Evolutionary conservation across 2,888 invertebrate species (phyloP).

Genomic region (Andrena flavipes): DNA sequence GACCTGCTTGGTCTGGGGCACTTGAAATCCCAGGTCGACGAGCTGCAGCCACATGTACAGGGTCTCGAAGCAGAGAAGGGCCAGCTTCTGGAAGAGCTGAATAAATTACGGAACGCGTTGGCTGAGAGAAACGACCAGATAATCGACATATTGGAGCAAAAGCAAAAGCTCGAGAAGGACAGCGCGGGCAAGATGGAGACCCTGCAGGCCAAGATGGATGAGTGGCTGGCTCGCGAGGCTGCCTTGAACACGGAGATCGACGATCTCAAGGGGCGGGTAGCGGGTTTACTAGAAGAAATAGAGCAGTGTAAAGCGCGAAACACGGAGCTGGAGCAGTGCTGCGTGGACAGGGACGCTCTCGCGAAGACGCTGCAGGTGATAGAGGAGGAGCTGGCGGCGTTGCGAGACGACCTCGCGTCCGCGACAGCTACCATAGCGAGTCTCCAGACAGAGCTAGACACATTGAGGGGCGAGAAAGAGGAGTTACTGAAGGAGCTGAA

Average conservation of each 20-base stretch:
- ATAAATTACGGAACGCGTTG: conserved; percentile 50
- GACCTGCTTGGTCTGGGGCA: conserved; percentile 59
- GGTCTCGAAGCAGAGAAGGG: conserved; percentile 63
- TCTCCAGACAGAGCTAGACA: conserved; percentile 50
- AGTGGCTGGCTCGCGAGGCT: conserved; percentile 59
- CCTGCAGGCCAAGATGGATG: conserved; percentile 68
- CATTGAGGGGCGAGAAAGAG: conserved; percentile 57
- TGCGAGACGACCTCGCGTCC: conserved; percentile 40
- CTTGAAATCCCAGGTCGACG: conserved; percentile 69
- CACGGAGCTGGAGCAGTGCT: conserved; percentile 62
- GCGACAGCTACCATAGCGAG: conserved; percentile 40
- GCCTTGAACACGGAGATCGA: conserved; percentile 62
- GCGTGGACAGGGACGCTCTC: conserved; percentile 56
- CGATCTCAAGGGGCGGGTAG: conserved; percentile 50
- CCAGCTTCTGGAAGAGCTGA: conserved; percentile 70
- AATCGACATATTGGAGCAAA: conserved; percentile 67
- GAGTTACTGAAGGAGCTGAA: conserved; percentile 51
- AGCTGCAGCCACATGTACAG: conserved; percentile 67
- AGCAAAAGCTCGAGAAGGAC: conserved; percentile 56
- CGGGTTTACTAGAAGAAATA: conserved; percentile 57
- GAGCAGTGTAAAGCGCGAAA: conserved; percentile 52
- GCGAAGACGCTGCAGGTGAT: conserved; percentile 43
- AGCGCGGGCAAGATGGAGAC: conserved; percentile 49
- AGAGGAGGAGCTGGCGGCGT: conserved; percentile 45
- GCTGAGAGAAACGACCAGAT: conserved; percentile 73